Evolutionary conservation across 2,888 invertebrate genomes (phyloP).

Genomic region (Sialis lutaria): DNA sequence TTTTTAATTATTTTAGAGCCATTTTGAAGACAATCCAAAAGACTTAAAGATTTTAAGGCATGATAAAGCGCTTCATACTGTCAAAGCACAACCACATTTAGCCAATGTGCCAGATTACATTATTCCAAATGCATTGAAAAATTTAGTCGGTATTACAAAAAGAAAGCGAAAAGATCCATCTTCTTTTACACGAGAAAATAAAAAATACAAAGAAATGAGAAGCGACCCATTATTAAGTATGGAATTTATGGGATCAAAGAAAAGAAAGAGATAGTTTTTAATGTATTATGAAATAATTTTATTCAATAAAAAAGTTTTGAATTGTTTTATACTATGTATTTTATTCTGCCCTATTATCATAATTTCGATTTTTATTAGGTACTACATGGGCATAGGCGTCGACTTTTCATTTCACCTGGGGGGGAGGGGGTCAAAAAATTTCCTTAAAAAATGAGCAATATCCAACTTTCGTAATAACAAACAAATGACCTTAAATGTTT

Average conservation of each 20-base stretch:
- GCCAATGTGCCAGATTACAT: conserved; percentile 88
- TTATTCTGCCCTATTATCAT: not conserved
- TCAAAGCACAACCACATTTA: conserved; percentile 67
- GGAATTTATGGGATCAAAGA: conserved; percentile 37
- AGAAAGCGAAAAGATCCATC: conserved; percentile 1
- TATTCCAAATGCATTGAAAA: conserved; percentile 59
- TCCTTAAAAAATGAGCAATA: too few relatives aligned
- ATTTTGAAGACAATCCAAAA: conserved; percentile 81
- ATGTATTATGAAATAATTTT: not conserved
- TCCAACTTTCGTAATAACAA: too few relatives aligned
- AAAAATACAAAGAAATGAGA: conserved; percentile 36
- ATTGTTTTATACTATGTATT: not conserved
- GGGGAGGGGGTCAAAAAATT: too few relatives aligned
- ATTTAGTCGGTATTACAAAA: conserved; percentile 32
- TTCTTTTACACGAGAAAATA: conserved; percentile 14
- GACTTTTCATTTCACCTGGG: too few relatives aligned
- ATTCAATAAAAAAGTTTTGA: not conserved
- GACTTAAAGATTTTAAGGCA: conserved; percentile 73
- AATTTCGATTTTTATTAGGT: too few relatives aligned
- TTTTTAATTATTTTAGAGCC: conserved; percentile 36
- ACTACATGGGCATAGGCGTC: too few relatives aligned
- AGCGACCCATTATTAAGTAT: conserved; percentile 50
- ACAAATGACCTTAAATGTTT: too few relatives aligned
- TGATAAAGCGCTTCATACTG: conserved; percentile 72
- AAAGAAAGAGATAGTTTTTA: conserved; percentile 19